Evolutionary conservation across 1,140 invertebrate species (phyloP), one percentile per base, ranked within the genome.

Genomic region (Zaprionus capensis): DNA sequence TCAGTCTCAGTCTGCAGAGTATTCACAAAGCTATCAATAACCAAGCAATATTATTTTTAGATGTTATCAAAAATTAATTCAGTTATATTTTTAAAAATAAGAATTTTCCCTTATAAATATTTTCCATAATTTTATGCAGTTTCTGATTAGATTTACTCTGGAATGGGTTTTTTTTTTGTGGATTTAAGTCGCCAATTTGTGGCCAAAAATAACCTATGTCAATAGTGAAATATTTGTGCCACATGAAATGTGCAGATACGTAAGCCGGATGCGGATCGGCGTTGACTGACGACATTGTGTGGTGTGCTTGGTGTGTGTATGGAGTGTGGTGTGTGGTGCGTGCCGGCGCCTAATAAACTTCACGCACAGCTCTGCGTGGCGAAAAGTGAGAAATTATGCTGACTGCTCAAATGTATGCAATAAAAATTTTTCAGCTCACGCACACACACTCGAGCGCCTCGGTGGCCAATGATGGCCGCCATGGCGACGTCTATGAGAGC

Each of bases 341-440:
- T 90, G 75, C 71, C 71, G 71, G 38, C 76, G 76, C 66, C 81
- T 72, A 78, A 91, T 91, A 91, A 91, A 86, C 87, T 83, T 79
- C 73, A 79, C 78, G 66, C 84, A 87, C 77, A 78, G 72, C 75
- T 46, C 55, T 49, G 36, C 59, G 53, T 41, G 15, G 64, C 77
- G 69, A 71, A 91, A 91, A 91, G 81, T 91, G 87, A 88, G 84
- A 88, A 88, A 88, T 90, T 84, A 85, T 87, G 86, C 79, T 81
- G 82, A 87, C 81, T 87, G 81, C 76, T 84, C 41, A 77, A 91
- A 91, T 83, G 87, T 91, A 91, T 91, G 87, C 87, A 91, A 91
- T 91, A 91, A 91, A 91, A 86, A 91, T 91, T 91, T 83, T 90
- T 90, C 81, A 88, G 78, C 80, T 87, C 83, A 83, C 84, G 81